These are phyloP conservation scores for Calameuta filiformis DNA, from an alignment of 2,888 invertebrate genomes.

Conservation along the genomic window DNA sequence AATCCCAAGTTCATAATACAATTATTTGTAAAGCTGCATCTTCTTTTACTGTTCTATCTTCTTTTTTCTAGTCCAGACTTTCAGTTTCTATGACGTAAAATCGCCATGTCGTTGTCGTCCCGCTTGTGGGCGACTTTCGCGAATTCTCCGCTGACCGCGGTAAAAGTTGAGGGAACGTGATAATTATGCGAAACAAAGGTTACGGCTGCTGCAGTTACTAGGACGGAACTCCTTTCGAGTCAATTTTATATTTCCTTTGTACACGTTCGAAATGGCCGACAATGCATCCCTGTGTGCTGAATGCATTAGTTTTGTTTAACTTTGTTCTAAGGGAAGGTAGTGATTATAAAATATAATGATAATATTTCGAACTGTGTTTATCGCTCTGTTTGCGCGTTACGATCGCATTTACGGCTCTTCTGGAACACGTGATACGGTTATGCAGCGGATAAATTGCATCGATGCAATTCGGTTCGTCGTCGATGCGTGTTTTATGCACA, in stretches of 20 bases:
- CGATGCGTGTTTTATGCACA: background rate
- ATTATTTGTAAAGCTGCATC: background rate
- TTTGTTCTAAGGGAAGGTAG: background rate
- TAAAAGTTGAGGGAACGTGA: background rate
- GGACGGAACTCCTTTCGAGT: constrained; percentile 25
- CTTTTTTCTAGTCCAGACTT: background rate
- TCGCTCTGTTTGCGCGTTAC: background rate
- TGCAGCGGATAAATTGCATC: background rate
- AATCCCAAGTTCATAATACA: background rate
- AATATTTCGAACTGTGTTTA: background rate
- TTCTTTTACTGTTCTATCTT: background rate
- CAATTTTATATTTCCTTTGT: background rate
- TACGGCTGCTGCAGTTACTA: constrained; percentile 34
- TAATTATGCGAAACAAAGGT: constrained; percentile 34
- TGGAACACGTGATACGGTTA: background rate
- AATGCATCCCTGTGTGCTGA: no score
- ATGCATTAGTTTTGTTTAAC: background rate
- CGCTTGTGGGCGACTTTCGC: background rate
- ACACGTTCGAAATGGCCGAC: background rate
- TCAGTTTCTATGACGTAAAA: background rate
- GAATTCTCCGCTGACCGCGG: background rate
- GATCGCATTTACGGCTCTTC: background rate
- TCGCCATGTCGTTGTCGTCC: background rate
- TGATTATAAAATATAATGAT: background rate
- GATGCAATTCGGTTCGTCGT: background rate